Evolutionary conservation across 2,888 invertebrate genomes (phyloP).

Genomic region (Salpingus planirostris): DNA sequence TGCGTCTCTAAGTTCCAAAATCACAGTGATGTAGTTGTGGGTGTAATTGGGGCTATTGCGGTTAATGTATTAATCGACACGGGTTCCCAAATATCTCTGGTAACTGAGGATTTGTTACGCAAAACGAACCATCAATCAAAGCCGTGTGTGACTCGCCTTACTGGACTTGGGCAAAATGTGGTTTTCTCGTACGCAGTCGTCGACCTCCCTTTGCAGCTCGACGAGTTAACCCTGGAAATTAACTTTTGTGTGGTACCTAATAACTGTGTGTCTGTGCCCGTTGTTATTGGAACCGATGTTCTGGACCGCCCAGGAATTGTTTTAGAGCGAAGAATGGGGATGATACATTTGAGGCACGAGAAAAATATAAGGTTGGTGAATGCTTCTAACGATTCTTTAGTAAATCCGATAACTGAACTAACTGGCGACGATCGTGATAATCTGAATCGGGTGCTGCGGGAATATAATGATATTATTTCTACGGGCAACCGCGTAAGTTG

Average conservation of each 20-base stretch:
- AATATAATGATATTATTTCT: not conserved
- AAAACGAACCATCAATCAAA: not conserved
- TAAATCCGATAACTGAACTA: not conserved
- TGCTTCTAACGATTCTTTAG: not conserved
- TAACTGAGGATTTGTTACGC: not conserved
- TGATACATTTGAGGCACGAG: not conserved
- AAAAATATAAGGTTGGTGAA: not conserved
- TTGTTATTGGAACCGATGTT: not conserved
- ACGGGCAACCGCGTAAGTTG: not conserved
- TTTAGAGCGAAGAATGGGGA: not conserved
- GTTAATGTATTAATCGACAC: not conserved
- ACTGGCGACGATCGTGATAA: not conserved
- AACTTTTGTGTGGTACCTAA: not conserved
- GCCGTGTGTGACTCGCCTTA: not conserved
- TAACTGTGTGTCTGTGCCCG: not conserved
- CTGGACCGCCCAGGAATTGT: not conserved
- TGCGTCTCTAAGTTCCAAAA: not conserved
- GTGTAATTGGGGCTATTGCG: not conserved
- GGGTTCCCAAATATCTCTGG: not conserved
- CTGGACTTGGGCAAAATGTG: not conserved
- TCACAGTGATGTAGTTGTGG: conserved; percentile 1
- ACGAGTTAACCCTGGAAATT: not conserved
- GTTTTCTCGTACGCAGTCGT: not conserved
- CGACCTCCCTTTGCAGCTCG: not conserved
- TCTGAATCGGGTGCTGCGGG: not conserved